Conservation (phyloP, 2,888 invertebrate genomes). For the Sacculina carcini region DNA sequence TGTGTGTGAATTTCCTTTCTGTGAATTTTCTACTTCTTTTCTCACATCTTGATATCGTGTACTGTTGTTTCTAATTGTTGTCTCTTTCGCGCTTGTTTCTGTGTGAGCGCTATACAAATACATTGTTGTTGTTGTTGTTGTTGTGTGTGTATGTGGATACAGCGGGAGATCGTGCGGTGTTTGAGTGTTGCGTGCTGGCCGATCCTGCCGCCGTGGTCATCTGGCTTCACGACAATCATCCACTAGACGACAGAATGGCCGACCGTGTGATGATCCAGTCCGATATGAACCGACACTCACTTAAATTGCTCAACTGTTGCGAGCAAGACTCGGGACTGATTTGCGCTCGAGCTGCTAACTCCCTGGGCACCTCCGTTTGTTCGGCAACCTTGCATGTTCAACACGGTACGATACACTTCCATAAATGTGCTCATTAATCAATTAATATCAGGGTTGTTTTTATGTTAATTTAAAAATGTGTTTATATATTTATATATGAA, state of each 20-base stretch:
- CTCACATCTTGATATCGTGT: no score
- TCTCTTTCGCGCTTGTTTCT: no score
- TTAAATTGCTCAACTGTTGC: conserved; percentile 40
- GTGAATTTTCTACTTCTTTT: no score
- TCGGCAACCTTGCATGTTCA: conserved; percentile 66
- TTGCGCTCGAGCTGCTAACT: conserved; percentile 59
- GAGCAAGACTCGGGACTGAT: conserved; percentile 65
- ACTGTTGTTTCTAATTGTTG: no score
- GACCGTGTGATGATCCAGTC: conserved; percentile 38
- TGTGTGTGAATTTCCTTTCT: background rate
- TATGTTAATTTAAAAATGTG: no score
- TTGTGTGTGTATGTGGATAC: no score
- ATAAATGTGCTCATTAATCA: no score
- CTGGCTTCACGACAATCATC: conserved; percentile 37
- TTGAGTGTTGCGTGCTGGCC: conserved; percentile 13
- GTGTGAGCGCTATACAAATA: no score
- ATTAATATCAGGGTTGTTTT: no score
- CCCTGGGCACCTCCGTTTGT: conserved; percentile 44
- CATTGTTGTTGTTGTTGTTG: no score
- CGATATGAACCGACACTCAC: conserved; percentile 30
- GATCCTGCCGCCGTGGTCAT: conserved; percentile 11
- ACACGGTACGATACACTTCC: no score
- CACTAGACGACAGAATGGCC: conserved; percentile 42
- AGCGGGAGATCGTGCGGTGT: conserved; percentile 13
- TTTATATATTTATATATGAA: no score